A percentile compares a stretch with the other conserved stretches of the same genome.
Conservation (phyloP, 2,797 vertebrate species). For the Pempheris klunzingeri region DNA sequence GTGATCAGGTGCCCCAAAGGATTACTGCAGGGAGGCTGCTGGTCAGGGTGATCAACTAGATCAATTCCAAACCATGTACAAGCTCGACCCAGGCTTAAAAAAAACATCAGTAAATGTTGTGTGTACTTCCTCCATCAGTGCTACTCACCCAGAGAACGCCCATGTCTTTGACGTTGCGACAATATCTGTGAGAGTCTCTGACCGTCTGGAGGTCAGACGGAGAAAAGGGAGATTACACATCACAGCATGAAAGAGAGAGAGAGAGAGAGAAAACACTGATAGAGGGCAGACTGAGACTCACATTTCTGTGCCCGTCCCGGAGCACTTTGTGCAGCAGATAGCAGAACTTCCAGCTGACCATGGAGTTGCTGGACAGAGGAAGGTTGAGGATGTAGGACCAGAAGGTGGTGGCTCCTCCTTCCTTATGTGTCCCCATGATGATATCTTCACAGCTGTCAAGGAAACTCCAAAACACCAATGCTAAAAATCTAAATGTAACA, state of each 20-base stretch:
- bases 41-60: no score
- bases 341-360: constrained; percentile 99
- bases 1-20: no score
- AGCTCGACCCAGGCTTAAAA: no score
- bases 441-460: constrained; percentile 90
- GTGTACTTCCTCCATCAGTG: background rate
- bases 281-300: constrained; percentile 34
- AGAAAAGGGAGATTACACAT: background rate
- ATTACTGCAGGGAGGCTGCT: no score
- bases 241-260: rapidly evolving
- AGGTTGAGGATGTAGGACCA: constrained; percentile 95
- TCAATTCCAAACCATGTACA: no score
- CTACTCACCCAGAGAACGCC: constrained; percentile 93
- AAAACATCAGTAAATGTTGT: no score
- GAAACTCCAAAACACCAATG: constrained; percentile 51
- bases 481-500: background rate
- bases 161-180: constrained; percentile 90
- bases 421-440: constrained; percentile 93
- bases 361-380: constrained; percentile 93
- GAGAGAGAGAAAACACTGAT: background rate
- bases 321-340: constrained; percentile 96
- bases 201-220: constrained; percentile 84
- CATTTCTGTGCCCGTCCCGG: constrained; percentile 90
- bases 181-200: constrained; percentile 91
- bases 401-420: constrained; percentile 94